Evolutionary conservation across 1,140 invertebrate genomes (phyloP), one percentile per base, ranked within the genome.

Genomic region (Drosophila miranda): DNA sequence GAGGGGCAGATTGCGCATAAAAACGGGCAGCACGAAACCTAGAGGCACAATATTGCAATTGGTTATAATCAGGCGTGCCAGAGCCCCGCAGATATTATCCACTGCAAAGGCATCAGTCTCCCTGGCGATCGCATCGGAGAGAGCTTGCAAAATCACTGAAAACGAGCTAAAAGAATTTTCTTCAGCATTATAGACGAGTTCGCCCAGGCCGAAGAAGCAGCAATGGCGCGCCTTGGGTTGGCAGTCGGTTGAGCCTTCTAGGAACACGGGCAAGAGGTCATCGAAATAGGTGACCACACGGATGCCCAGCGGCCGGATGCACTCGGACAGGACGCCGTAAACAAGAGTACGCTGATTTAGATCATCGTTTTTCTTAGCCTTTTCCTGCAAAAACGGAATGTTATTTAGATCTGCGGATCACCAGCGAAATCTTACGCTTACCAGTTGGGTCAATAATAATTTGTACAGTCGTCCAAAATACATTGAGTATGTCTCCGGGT

Each of bases 261-360:
- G 90, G 67, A 96, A 93, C 21, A 94, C 73, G 9, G 95, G 93
- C 44, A 95, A 92, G 42, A 97, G 84, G 46, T 93, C 90, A 19
- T 92, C 89, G 13, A 94, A 92, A 86, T 95, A 95, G 13, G 91
- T 90, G 26, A 89, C 91, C 1, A 93, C 90, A 46, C 92, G 92
- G 2, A 92, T 79, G 30, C 93, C 93, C 42, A 96, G 91, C 0
- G 93, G 92, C 54, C 93, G 89, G 52, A 96, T 93, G 50, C 94
- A 95, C 81, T 97, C 96, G 0, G 95, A 94, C 41, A 97, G 91
- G 6, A 94, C 94, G 19, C 96, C 96, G 73, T 95, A 93, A 0
- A 91, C 93, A 84, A 96, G 96, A 0, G 95, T 95, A 53, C 94
- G 92, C 77, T 95, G 95, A 4, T 75, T 63, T 11, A 72, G 2